Percentiles rank a stretch among this genome's conserved stretches.
These are phyloP conservation scores for Tetragnatha versicolor DNA, from an alignment of 1,140 invertebrate genomes.

Conservation along the genomic window DNA sequence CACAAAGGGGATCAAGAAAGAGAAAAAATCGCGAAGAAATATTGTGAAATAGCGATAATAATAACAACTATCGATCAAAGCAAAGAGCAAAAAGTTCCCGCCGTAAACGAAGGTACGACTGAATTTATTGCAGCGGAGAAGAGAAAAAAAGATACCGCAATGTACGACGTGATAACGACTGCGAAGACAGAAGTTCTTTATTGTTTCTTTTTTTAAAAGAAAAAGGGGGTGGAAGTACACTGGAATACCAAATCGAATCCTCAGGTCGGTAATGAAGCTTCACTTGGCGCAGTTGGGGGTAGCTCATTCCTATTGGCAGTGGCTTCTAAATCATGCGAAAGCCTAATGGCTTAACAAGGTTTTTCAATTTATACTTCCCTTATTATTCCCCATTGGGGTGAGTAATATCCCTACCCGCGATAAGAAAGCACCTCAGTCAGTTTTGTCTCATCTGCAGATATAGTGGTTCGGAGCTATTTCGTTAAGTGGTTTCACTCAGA, in stretches of 20 bases:
- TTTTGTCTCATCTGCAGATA: too few species aligned
- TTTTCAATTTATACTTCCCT: constrained; percentile 46
- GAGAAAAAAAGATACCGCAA: constrained; percentile 15
- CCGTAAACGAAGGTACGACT: too few species aligned
- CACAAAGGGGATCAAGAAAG: too few species aligned
- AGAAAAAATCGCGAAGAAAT: too few species aligned
- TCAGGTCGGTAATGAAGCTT: constrained; percentile 26
- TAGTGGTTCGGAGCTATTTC: too few species aligned
- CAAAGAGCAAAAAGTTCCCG: too few species aligned
- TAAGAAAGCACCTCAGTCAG: not conserved
- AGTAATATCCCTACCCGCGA: not conserved
- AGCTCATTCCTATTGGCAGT: not conserved
- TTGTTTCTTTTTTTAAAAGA: constrained; percentile 9
- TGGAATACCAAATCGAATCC: constrained; percentile 48
- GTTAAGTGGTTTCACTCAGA: too few species aligned
- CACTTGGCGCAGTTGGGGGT: constrained; percentile 30
- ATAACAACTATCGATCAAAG: too few species aligned
- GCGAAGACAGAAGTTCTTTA: constrained; percentile 41
- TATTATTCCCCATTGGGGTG: constrained; percentile 2
- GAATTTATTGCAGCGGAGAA: not conserved
- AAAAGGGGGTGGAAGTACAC: too few species aligned
- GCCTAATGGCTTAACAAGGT: constrained; percentile 42
- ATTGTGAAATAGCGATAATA: too few species aligned
- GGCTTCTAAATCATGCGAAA: constrained; percentile 42
- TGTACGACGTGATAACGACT: constrained; percentile 43